Evolutionary conservation across 53 echinoderm and acorn worm genomes (phyloP), one percentile per base, ranked within the genome.

Genomic region (Actinopyga echinites): DNA sequence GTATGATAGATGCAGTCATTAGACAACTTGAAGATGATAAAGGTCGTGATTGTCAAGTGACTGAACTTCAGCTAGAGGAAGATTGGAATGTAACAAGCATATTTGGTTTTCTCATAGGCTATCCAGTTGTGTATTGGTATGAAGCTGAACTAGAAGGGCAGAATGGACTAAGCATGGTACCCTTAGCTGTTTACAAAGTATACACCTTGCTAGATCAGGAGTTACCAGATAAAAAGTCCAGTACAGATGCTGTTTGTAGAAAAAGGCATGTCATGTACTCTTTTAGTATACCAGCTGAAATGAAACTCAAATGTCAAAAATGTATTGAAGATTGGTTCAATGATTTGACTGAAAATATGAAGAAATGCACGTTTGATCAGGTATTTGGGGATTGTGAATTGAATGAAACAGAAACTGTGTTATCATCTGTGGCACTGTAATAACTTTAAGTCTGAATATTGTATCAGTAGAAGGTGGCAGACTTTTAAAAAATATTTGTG

Each of bases 91-190:
- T 77, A 77, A 32, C 77, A 21, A 53, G 45, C 8, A 22, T 77
- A 55, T 77, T 77, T 20, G 77, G 77, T 77, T 32, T 77, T 20
- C 45, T 77, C 56, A 25, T 77, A 11, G 77, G 77, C 30, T 77
- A 77, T 30, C 77, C 77, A 8, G 17, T 77, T 30, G 56, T 77
- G 25, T 77, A 77, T 32, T 77, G 77, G 56, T 55, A 45, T 8
- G 31, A 56, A 28, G 4, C 77, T n/a, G n/a, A n/a, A 22, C 21
- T 33, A 31, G 77, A 77, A 30, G 56, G 32, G n/a, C 8, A 32
- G 12, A 77, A 77, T 56, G 49, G 77, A 21, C 45, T 77, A 29
- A 56, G 56, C 31, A 45, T 43, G 44, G 77, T 77, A 3, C 77
- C 77, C 0, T 56, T 77, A 31, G 30, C 54, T 32, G 56, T 77